phyloP scores from a whole-genome alignment of 2,113 vertebrate species.

The Alligator mississippiensis region DNA sequence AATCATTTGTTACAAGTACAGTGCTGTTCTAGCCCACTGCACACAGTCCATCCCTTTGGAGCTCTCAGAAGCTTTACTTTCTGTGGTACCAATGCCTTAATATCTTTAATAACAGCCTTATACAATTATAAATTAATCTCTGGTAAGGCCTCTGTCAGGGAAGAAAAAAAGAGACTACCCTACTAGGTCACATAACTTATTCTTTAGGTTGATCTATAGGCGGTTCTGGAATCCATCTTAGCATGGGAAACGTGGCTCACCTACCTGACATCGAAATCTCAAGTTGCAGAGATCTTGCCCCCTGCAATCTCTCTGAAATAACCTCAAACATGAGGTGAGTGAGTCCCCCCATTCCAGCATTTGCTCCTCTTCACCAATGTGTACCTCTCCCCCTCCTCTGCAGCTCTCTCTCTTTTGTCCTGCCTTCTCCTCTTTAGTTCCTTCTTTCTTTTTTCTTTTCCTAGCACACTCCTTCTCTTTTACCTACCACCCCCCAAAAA shows the following conservation, averaged over 20 bases:
- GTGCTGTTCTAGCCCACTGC: neutral
- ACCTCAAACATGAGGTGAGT: neutral
- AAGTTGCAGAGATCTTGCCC: fast-evolving
- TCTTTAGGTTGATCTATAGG: neutral
- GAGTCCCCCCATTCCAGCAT: neutral
- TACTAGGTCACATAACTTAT: neutral
- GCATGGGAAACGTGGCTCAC: neutral
- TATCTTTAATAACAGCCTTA: no score
- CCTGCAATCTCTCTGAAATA: neutral
- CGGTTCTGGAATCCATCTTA: neutral
- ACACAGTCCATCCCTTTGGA: neutral
- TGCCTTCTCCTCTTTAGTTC: neutral
- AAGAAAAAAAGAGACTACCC: neutral
- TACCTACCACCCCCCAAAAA: neutral
- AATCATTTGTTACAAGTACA: neutral
- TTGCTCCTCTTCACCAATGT: neutral
- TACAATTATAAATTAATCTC: neutral
- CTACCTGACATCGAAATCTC: neutral
- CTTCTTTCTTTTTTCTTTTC: neutral
- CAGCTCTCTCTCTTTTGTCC: neutral
- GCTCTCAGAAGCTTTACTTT: neutral
- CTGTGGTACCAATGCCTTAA: neutral
- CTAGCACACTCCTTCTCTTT: neutral
- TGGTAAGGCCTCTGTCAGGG: neutral
- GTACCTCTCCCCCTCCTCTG: neutral